Percentiles rank a stretch among this genome's conserved stretches.
These are phyloP conservation scores for Nicator chloris DNA, from an alignment of 2,113 vertebrate species.

Conservation along the genomic window DNA sequence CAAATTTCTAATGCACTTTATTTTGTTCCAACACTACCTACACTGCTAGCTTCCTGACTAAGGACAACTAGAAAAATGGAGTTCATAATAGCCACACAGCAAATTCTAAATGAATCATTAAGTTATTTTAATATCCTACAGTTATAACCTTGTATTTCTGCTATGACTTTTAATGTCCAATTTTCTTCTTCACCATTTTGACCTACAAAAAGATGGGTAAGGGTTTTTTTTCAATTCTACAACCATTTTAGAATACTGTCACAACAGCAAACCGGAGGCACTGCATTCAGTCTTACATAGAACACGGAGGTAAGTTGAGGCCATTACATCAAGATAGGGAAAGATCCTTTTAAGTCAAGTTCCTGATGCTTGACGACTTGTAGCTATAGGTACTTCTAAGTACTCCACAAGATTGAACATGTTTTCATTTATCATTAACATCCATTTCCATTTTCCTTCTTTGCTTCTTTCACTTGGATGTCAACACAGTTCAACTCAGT, in stretches of 20 bases:
- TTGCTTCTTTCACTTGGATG: neutral
- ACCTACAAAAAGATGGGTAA: neutral
- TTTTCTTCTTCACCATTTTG: neutral
- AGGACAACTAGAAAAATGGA: neutral
- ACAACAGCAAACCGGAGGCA: neutral
- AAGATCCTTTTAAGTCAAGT: neutral
- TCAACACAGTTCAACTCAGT: neutral
- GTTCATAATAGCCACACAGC: fast-evolving
- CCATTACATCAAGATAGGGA: fast-evolving
- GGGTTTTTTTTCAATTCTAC: neutral
- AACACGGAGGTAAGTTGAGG: fast-evolving
- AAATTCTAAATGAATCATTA: neutral
- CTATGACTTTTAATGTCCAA: neutral
- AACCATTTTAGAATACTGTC: neutral
- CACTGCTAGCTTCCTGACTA: neutral
- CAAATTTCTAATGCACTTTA: neutral
- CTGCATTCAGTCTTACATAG: neutral
- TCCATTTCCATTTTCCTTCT: neutral
- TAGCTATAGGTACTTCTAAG: neutral
- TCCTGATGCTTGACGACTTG: neutral
- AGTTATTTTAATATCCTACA: neutral
- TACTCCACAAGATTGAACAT: neutral
- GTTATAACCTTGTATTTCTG: neutral
- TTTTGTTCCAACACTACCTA: neutral
- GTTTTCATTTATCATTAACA: neutral